A percentile compares a stretch with the other conserved stretches of the same genome.
Evolutionary conservation across 2,113 vertebrate species (phyloP).

Genomic region (Microcebus griseorufus): DNA sequence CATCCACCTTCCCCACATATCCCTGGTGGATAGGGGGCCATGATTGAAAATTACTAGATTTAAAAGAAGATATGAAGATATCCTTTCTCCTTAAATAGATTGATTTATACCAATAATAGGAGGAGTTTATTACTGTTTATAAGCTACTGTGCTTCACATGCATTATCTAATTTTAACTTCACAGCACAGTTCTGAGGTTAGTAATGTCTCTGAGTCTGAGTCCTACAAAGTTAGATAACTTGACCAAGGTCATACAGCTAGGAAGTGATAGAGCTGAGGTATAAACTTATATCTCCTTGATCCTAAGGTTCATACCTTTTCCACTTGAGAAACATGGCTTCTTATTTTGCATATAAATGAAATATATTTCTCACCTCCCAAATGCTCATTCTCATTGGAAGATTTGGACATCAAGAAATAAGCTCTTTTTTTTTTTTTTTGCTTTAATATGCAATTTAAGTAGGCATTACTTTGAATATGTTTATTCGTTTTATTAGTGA

Average conservation of each 20-base stretch:
- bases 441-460: conserved; percentile 42
- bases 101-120: not conserved
- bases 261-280: not conserved
- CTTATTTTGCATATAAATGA: not conserved
- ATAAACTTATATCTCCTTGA: not conserved
- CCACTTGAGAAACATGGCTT: not conserved
- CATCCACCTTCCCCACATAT: not conserved
- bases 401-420: not conserved
- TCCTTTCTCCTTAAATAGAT: not conserved
- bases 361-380: not conserved
- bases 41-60: conserved; percentile 11
- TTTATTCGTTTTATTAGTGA: conserved; percentile 44
- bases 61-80: not conserved
- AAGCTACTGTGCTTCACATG: not conserved
- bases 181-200: not conserved
- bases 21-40: not conserved
- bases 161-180: not conserved
- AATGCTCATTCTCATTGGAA: not conserved
- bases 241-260: not conserved
- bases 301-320: not conserved
- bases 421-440: not conserved
- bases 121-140: not conserved
- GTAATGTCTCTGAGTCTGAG: not conserved
- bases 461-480: not conserved
- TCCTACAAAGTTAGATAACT: not conserved